These are phyloP conservation scores for Torymus texanus DNA, from an alignment of 2,888 invertebrate genomes.

Conservation along the genomic window DNA sequence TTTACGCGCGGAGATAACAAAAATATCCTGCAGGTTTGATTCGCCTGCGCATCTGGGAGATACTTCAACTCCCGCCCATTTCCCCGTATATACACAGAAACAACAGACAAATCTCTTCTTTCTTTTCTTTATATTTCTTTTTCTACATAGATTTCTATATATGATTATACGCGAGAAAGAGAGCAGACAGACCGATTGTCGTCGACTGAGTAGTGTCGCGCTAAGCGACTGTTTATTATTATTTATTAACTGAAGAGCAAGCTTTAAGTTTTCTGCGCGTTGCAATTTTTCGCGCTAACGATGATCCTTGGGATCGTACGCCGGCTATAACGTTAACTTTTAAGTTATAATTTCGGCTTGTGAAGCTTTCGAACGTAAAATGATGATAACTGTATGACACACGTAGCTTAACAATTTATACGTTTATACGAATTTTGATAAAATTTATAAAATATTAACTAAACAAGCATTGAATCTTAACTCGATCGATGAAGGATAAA, in stretches of 20 bases:
- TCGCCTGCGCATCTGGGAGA: background rate
- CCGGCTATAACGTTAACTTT: no score
- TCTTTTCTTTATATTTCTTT: background rate
- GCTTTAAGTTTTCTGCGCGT: no score
- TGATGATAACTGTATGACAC: background rate
- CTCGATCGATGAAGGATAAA: background rate
- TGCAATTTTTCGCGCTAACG: no score
- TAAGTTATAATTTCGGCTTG: no score
- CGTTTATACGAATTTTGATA: conserved; percentile 46
- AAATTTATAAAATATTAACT: conserved; percentile 17
- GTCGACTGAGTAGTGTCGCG: conserved; percentile 32
- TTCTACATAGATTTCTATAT: background rate
- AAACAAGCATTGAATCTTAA: no score
- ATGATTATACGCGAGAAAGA: background rate
- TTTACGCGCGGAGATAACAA: conserved; percentile 34
- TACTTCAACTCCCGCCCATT: conserved; percentile 6
- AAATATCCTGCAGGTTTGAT: conserved; percentile 13
- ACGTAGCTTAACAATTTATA: conserved; percentile 35
- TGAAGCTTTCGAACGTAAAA: no score
- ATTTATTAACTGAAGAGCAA: no score
- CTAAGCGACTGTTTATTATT: no score
- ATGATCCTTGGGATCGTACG: no score
- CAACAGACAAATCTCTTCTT: background rate
- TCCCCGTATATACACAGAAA: background rate
- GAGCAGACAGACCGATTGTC: background rate